A percentile compares a stretch with the other conserved stretches of the same genome.
Evolutionary conservation across 2,888 invertebrate species (phyloP).

Genomic region (Amphiduros pacificus): DNA sequence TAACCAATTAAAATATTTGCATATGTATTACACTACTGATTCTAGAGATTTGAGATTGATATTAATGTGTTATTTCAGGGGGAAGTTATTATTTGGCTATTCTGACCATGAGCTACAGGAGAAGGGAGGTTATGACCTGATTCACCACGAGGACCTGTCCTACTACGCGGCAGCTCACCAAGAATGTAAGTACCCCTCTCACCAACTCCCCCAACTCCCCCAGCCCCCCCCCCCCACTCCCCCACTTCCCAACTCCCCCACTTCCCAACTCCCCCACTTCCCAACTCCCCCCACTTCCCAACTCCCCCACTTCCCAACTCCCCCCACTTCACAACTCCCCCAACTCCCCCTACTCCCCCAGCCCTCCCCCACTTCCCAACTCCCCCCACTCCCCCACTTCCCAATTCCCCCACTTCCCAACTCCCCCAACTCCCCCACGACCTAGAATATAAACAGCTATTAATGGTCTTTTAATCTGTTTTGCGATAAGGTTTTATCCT

Average conservation of each 20-base stretch:
- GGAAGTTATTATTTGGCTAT: slow-evolving; percentile 92
- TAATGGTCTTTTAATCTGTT: not conserved
- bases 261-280: not conserved
- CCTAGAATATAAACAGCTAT: not conserved
- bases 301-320: too few species aligned
- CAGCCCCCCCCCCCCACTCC: not conserved
- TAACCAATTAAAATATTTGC: too few species aligned
- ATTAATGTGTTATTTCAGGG: slow-evolving; percentile 64
- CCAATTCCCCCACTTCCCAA: not conserved
- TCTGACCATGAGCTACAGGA: slow-evolving; percentile 82
- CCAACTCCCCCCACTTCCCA: not conserved
- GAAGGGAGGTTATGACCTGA: slow-evolving; percentile 91
- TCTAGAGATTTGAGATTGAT: too few species aligned
- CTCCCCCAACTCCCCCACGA: not conserved
- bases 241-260: not conserved
- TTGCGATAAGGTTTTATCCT: too few species aligned
- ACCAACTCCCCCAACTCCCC: not conserved
- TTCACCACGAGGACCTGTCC: slow-evolving; percentile 95
- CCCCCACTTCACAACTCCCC: too few species aligned
- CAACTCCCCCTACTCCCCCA: too few species aligned
- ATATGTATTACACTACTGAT: too few species aligned
- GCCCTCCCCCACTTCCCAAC: not conserved
- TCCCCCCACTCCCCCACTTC: not conserved
- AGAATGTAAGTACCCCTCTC: slow-evolving; percentile 80
- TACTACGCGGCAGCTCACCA: slow-evolving; percentile 99